Evolutionary conservation across 1,140 invertebrate genomes (phyloP).

Genomic region (Sminthurinus signatus): DNA sequence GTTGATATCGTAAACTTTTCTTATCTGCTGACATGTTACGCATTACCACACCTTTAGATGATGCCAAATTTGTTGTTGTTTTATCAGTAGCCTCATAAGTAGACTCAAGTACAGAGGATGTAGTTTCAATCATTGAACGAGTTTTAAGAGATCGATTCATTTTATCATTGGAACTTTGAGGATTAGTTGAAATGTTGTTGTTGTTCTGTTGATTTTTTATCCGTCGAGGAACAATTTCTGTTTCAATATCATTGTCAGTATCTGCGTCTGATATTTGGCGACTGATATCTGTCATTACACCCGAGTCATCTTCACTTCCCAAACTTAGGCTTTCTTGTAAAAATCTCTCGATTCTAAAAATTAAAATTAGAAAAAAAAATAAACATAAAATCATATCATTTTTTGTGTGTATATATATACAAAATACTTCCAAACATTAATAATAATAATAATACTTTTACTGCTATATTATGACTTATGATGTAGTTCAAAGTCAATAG

Average conservation of each 20-base stretch:
- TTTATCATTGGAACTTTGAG: not conserved
- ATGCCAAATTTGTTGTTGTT: not conserved
- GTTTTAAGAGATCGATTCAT: not conserved
- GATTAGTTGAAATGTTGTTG: not conserved
- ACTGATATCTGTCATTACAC: constrained; percentile 63
- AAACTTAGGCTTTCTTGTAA: constrained; percentile 37
- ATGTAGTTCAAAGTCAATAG: too few species aligned
- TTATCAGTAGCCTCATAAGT: not conserved
- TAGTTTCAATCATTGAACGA: constrained; percentile 23
- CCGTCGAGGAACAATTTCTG: not conserved
- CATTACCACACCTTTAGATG: constrained; percentile 11
- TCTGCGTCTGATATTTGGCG: constrained; percentile 61
- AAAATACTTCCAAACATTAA: too few species aligned
- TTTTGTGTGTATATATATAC: too few species aligned
- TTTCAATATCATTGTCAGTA: constrained; percentile 54
- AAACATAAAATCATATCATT: too few species aligned
- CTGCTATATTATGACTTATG: too few species aligned
- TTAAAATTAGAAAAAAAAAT: too few species aligned
- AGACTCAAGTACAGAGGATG: not conserved
- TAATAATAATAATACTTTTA: too few species aligned
- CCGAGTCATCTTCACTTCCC: constrained; percentile 58
- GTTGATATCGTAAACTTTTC: constrained; percentile 56
- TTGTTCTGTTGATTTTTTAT: not conserved
- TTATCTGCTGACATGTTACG: constrained; percentile 31
- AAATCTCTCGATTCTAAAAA: constrained; percentile 39